A percentile compares a stretch with the other conserved stretches of the same genome.
These are phyloP conservation scores for Ectropis grisescens DNA, from an alignment of 1,140 invertebrate genomes.

Conservation along the genomic window DNA sequence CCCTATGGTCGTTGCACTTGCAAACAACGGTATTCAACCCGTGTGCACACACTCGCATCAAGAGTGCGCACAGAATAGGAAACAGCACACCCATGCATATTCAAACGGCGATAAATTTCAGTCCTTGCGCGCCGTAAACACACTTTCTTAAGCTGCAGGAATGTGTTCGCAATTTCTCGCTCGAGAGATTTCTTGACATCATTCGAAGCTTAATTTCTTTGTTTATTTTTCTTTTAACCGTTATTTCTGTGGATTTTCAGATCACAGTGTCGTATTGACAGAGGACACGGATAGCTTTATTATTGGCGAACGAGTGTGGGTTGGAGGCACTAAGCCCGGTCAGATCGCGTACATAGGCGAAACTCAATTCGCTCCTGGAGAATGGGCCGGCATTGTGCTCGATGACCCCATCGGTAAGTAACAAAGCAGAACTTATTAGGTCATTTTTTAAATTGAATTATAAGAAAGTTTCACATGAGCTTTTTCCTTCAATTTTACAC, in stretches of 20 bases:
- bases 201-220: too few relatives aligned
- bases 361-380: slow-evolving; percentile 94
- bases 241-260: too few relatives aligned
- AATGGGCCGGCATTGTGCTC: slow-evolving; percentile 97
- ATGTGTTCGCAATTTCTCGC: too few relatives aligned
- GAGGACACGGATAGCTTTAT: slow-evolving; percentile 96
- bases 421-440: slow-evolving; percentile 1
- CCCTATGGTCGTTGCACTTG: slow-evolving; percentile 48
- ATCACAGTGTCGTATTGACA: slow-evolving; percentile 86
- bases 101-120: slow-evolving; percentile 32
- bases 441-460: slow-evolving; percentile 1
- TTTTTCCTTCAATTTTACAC: too few relatives aligned
- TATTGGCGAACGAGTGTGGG: slow-evolving; percentile 95
- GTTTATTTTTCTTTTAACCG: too few relatives aligned
- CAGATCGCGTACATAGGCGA: slow-evolving; percentile 98
- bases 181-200: too few relatives aligned
- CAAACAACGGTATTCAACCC: slow-evolving; percentile 48
- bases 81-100: slow-evolving; percentile 40
- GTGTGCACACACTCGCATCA: slow-evolving; percentile 32
- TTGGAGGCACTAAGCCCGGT: slow-evolving; percentile 95
- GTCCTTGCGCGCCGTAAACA: slow-evolving; percentile 15
- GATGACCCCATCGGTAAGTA: slow-evolving; percentile 89
- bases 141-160: slow-evolving; percentile 29
- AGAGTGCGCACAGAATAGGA: slow-evolving; percentile 38
- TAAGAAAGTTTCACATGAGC: not conserved